Evolutionary conservation across 2,797 vertebrate species (phyloP), one percentile per base, ranked within the genome.

Genomic region (Halcyon smyrnensis): DNA sequence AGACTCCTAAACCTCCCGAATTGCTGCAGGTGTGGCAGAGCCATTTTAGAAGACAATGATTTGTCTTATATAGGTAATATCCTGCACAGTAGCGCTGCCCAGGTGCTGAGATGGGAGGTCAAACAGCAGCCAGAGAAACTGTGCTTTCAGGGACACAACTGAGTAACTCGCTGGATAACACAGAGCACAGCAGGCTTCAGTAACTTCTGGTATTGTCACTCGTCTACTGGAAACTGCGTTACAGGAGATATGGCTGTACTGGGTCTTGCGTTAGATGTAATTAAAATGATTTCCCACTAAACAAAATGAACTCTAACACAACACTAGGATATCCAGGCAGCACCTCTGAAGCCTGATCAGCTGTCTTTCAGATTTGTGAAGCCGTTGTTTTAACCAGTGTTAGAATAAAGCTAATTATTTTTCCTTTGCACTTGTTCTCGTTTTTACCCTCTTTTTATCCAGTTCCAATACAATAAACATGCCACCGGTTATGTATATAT

Each of bases 51-150:
- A 76, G 77, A 37, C 63, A 54, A 0, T 5, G 32, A 30, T 34
- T 76, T 41, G 11, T 24, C 30, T 45, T 9, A 4, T 36, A 3
- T 36, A 5, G n/a, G 36, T 8, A 1, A 2, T 0, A 28, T 4
- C 46, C 39, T 48, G 59, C 34, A 10, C 6, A 5, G n/a, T 5
- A 36, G 45, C n/a, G 12, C 56, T 63, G 57, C 34, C 6, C 4
- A 6, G 41, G 43, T 3, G 16, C 27, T 6, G 24, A 65, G 50
- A 15, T 2, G 9, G 50, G 57, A 67, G 30, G 37, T 23, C 6
- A 5, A 19, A 0, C 8, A 43, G 74, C 48, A 86, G 57, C 65
- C 39, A 0, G 2, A 50, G 57, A 36, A 74, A 25, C 24, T 16
- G 1, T 0, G 1, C 37, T 41, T 51, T 3, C 68, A 90, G 63